Base-by-base conservation (phyloP, 1,140 invertebrate genomes). In the Sycobia sp. region DNA sequence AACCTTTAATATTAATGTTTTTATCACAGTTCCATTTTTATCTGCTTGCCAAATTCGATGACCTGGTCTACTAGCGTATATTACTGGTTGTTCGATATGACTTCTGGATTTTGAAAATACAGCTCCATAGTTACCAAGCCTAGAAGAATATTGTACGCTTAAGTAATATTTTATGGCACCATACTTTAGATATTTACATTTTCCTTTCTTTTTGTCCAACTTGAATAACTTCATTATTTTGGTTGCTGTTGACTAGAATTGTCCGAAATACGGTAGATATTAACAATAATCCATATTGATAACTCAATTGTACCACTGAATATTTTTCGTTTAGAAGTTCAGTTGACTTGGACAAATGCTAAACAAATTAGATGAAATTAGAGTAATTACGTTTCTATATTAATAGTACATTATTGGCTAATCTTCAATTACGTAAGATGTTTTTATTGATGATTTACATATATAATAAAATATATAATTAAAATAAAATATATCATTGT, bases 171-270 rank as follows among this genome's bases (percentile, higher is more conserved):
- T 47, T 27, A 29, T 32, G 69, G 41, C 9, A 34, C 4, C 22
- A 18, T 20, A 22, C 1, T 29, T 29, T 16, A 49, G 25, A 23
- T 25, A 38, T 82, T 80, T 78, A 93, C 90, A 85, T 86, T 85
- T 94, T 94, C 67, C 93, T 84, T 78, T 95, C 93, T 77, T 91
- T 91, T 71, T 90, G 89, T 22, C 93, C 94, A 67, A 95, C 85
- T 84, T 95, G 92, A 34, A 80, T 85, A 3, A 93, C 86, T 69
- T 84, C 86, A 83, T 87, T 90, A 72, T 86, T 79, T 14, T 81
- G 75, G 75, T 87, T 83, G 76, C 81, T 83, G 38, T 88, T 81
- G 69, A 90, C 93, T n/a, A 95, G 78, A 54, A 95, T 89, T 68
- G 87, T 89, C 43, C 92, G 84, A 75, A 91, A 91, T 46, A 88